Percentiles rank a stretch among this genome's conserved stretches.
phyloP scores from a whole-genome alignment of 92 coral and sea anemone genomes.

The Plumapathes pennacea region DNA sequence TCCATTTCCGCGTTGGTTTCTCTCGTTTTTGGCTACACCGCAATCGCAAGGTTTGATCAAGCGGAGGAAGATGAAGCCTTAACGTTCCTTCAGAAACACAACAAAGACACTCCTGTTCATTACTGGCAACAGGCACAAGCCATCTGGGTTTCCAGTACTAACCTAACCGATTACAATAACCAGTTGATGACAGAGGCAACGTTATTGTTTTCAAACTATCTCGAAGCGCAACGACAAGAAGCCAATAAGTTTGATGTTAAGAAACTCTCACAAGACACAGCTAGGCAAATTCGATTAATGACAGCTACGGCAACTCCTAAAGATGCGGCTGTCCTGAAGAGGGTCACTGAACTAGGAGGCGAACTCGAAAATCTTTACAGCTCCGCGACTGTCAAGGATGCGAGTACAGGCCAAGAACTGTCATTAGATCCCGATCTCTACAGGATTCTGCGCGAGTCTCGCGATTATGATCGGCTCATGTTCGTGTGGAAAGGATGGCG shows the following conservation, averaged over 20 bases:
- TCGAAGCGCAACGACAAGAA: slow-evolving; percentile 48
- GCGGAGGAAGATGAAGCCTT: slow-evolving; percentile 35
- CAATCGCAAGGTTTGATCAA: no score
- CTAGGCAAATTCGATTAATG: slow-evolving; percentile 67
- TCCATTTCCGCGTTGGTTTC: no score
- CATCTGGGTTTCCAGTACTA: slow-evolving; percentile 67
- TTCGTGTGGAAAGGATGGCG: slow-evolving; percentile 90
- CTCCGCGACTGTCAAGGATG: slow-evolving; percentile 53
- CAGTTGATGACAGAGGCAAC: slow-evolving; percentile 30
- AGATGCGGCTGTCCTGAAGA: slow-evolving; percentile 44
- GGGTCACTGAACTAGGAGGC: slow-evolving; percentile 33
- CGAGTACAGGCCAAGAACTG: slow-evolving; percentile 21
- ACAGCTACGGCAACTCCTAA: slow-evolving; percentile 58
- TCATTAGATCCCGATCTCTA: slow-evolving; percentile 67
- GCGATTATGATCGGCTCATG: slow-evolving; percentile 19
- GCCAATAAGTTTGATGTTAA: slow-evolving; percentile 61
- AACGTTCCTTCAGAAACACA: slow-evolving; percentile 49
- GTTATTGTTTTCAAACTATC: slow-evolving; percentile 42
- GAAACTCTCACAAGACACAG: slow-evolving; percentile 57
- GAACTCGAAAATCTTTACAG: slow-evolving; percentile 70
- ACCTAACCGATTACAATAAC: slow-evolving; percentile 64
- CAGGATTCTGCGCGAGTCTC: slow-evolving; percentile 54
- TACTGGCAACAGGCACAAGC: slow-evolving; percentile 21
- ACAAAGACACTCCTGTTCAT: slow-evolving; percentile 18
- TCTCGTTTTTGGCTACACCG: no score